Conservation (phyloP, 2,888 invertebrate genomes). For the Notocelia uddmanniana region DNA sequence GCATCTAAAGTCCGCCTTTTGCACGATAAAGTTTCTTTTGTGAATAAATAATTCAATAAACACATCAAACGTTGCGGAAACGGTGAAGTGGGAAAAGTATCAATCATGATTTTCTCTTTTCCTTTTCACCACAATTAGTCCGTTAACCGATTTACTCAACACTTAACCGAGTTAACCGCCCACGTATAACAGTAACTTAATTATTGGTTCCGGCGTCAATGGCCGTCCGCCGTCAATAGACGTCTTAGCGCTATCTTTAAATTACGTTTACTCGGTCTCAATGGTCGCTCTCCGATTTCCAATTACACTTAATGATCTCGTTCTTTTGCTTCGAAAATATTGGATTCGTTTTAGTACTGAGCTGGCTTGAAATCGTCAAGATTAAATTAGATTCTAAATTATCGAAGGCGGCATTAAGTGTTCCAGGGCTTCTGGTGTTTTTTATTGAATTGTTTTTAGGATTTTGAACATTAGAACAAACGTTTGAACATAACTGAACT, state of each 20-base stretch:
- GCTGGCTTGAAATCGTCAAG: neutral
- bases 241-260: slow-evolving; percentile 42
- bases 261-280: slow-evolving; percentile 27
- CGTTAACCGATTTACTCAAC: neutral
- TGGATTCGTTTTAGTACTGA: slow-evolving; percentile 4
- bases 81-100: too few relatives aligned
- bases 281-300: slow-evolving; percentile 24
- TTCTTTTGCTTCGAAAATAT: slow-evolving; percentile 7
- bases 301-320: slow-evolving; percentile 23
- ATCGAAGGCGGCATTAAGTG: neutral
- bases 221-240: slow-evolving; percentile 21
- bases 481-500: too few relatives aligned
- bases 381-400: neutral
- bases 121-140: neutral
- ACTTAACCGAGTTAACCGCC: neutral
- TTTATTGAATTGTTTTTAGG: too few relatives aligned
- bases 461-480: too few relatives aligned
- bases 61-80: too few relatives aligned
- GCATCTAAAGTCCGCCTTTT: too few relatives aligned
- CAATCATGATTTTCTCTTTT: neutral
- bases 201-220: slow-evolving; percentile 6
- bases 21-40: too few relatives aligned
- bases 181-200: slow-evolving; percentile 7
- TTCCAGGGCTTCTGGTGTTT: neutral
- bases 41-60: too few relatives aligned